These are phyloP conservation scores for Thinocorus orbignyianus DNA, from an alignment of 2,113 vertebrate species.

Conservation along the genomic window DNA sequence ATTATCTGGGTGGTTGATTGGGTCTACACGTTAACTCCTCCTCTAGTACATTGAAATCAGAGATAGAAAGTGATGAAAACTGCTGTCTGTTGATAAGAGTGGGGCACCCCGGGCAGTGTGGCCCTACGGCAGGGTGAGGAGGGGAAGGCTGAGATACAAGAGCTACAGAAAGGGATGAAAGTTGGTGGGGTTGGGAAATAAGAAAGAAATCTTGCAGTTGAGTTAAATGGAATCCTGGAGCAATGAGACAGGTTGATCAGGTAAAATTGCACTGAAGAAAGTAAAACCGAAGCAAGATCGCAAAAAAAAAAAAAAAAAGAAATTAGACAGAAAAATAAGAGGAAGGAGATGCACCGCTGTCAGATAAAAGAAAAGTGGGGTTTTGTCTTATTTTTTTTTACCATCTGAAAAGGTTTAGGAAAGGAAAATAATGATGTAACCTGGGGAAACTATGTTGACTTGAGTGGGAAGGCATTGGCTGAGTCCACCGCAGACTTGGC, in stretches of 20 bases:
- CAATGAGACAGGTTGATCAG: accelerated
- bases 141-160: not conserved
- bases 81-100: accelerated
- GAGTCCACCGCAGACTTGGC: not conserved
- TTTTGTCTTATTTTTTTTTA: not conserved
- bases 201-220: not conserved
- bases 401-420: not conserved
- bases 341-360: not conserved
- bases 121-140: not conserved
- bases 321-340: not conserved
- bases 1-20: not conserved
- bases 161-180: not conserved
- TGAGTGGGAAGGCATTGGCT: not conserved
- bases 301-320: not conserved
- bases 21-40: not conserved
- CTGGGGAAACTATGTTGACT: not conserved
- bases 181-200: not conserved
- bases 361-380: not conserved
- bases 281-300: not conserved
- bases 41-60: not conserved
- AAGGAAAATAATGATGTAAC: not conserved
- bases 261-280: not conserved
- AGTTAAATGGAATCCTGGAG: not conserved
- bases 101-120: accelerated
- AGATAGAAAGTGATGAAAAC: not conserved